A percentile compares a stretch with the other conserved stretches of the same genome.
These are phyloP conservation scores for Furcifer pardalis DNA, from an alignment of 2,797 vertebrate genomes.

Conservation along the genomic window DNA sequence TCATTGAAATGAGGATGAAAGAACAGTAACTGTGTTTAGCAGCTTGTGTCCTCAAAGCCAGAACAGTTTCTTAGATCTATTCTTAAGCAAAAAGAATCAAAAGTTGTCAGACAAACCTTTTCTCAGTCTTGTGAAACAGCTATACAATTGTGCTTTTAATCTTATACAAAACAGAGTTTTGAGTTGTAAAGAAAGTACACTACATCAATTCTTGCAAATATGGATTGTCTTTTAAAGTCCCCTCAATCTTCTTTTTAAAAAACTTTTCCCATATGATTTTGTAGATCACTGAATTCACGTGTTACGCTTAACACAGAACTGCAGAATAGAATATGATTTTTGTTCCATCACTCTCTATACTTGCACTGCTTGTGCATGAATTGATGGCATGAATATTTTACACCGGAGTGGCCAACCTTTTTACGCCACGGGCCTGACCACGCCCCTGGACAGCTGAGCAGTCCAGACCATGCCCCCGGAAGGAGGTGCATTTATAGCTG, in stretches of 20 bases:
- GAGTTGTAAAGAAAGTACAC: slow-evolving; percentile 7
- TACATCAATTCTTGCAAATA: neutral
- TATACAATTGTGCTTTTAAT: neutral
- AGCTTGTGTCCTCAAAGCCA: slow-evolving; percentile 21
- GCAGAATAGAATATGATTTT: neutral
- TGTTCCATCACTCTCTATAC: neutral
- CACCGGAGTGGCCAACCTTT: no score
- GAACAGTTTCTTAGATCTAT: slow-evolving; percentile 17
- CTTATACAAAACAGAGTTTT: slow-evolving; percentile 17
- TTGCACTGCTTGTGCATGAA: neutral
- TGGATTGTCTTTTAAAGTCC: neutral
- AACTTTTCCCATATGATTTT: neutral
- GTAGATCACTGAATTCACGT: neutral
- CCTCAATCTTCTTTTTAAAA: neutral
- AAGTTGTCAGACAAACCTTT: slow-evolving; percentile 12
- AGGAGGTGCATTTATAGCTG: no score
- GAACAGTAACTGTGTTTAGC: neutral
- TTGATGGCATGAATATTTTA: neutral
- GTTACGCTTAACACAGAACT: neutral
- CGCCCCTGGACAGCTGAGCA: no score
- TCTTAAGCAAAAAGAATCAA: slow-evolving; percentile 34
- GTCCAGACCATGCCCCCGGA: no score
- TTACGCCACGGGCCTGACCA: no score
- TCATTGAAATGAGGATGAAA: neutral
- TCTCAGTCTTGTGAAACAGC: slow-evolving; percentile 20